Base-by-base conservation (phyloP, 1,140 invertebrate genomes). In the Sesamia nonagrioides region DNA sequence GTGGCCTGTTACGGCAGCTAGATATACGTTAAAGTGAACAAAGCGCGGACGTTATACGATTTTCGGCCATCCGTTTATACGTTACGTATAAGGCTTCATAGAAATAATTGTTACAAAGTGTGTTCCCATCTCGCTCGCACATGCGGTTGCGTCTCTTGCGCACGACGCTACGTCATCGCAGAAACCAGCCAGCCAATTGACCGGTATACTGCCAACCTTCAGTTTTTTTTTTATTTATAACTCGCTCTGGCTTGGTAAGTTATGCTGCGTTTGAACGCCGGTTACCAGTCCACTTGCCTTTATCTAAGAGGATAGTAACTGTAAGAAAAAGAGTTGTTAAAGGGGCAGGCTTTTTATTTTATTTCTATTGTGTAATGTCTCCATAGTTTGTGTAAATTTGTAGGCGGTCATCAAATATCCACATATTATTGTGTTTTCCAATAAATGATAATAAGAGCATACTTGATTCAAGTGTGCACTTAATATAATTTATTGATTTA, bases 181-280 rank as follows among this genome's bases (percentile, higher is more conserved):
- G 89, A 91, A 92, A 92, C 93, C 91, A 94, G 90, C 90, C 92
- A 94, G 89, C 92, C 93, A 92, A 94, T 94, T 94, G 93, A 94
- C 93, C 93, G 91, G 93, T 91, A 93, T 93, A 93, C 90, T 86
- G 91, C 88, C 93, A 95, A 92, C 93, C 93, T 95, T 94, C 93
- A 94, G 91, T 95, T 95, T 95, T 94, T 93, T 93, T n/a, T 94
- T 93, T 94, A 94, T 94, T 95, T 95, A 92, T 95, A 92, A 91
- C 92, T 92, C 88, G 92, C 92, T 92, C 86, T 85, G 89, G 83
- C 85, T 90, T 87, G 84, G 88, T 89, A 94, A 94, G 91, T 94
- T 93, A 88, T 91, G 92, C 88, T 78, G 63, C 82, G 84, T 92
- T 94, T 81, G 71, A 80, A 84, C 56, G 37, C 18, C 66, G 71